Percentiles rank a stretch among this genome's conserved stretches.
Conservation (phyloP, 1,140 invertebrate genomes). For the Lucilia cuprina region DNA sequence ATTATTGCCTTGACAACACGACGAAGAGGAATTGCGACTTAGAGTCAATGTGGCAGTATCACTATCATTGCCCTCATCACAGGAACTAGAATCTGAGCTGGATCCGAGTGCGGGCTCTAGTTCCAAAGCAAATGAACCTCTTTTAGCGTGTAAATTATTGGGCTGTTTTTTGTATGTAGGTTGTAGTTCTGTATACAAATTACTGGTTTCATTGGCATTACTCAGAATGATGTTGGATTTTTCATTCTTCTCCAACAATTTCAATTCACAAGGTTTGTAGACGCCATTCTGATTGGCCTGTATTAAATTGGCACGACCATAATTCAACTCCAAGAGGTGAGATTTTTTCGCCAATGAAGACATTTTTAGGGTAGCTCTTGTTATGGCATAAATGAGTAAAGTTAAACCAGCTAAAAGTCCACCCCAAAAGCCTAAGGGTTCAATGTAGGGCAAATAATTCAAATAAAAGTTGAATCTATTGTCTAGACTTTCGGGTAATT, state of each 20-base stretch:
- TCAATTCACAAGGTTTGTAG: conserved; percentile 52
- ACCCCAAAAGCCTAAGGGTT: conserved; percentile 68
- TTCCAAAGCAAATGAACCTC: conserved; percentile 47
- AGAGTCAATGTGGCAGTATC: conserved; percentile 44
- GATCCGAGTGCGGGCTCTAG: conserved; percentile 51
- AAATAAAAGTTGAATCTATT: conserved; percentile 76
- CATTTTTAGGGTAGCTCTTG: conserved; percentile 53
- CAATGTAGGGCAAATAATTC: conserved; percentile 70
- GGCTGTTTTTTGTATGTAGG: background rate
- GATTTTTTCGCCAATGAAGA: conserved; percentile 46
- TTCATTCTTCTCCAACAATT: conserved; percentile 47
- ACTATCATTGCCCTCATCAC: conserved; percentile 46
- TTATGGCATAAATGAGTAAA: conserved; percentile 64
- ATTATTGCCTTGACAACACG: conserved; percentile 39
- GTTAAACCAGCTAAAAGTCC: conserved; percentile 67
- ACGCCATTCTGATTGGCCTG: conserved; percentile 40
- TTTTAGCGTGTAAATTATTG: background rate
- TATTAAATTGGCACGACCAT: conserved; percentile 47
- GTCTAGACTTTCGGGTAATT: conserved; percentile 69
- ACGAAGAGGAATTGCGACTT: conserved; percentile 42
- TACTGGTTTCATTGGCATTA: conserved; percentile 3
- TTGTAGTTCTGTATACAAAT: conserved; percentile 1
- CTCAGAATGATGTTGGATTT: conserved; percentile 43
- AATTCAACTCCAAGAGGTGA: conserved; percentile 50
- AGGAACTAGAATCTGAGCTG: conserved; percentile 36